A percentile compares a stretch with the other conserved stretches of the same genome.
Conservation (phyloP, 2,113 vertebrate species). For the Hiodon tergisus region DNA sequence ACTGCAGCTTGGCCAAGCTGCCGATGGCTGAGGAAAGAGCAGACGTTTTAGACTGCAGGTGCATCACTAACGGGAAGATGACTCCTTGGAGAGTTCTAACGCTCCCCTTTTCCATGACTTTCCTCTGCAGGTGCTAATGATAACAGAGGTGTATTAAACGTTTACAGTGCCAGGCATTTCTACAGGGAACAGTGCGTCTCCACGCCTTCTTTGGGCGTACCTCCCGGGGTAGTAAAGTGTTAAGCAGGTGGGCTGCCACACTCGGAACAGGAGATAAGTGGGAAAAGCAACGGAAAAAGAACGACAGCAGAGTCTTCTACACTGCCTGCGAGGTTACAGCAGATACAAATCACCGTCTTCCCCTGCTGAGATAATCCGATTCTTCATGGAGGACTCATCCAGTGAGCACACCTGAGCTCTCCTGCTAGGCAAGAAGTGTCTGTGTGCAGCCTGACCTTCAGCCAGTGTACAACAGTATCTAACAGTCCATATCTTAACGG, state of each 20-base stretch:
- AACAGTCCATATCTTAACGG: no score
- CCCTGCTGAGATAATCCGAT: background rate
- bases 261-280: background rate
- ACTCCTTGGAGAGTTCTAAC: background rate
- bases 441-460: background rate
- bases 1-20: slow-evolving; percentile 83
- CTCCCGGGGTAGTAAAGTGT: background rate
- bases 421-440: background rate
- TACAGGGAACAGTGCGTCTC: background rate
- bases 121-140: slow-evolving; percentile 5
- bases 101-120: background rate
- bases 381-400: background rate
- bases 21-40: slow-evolving; percentile 73
- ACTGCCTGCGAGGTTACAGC: background rate
- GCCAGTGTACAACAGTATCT: no score
- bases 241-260: background rate
- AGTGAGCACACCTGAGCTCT: background rate
- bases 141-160: background rate
- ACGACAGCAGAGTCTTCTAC: background rate
- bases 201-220: background rate
- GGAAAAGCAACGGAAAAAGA: background rate
- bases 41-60: no score
- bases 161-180: background rate
- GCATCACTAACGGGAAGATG: no score
- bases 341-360: background rate